Base-by-base conservation (phyloP, 1,140 invertebrate species). In the Monomorium pharaonis region DNA sequence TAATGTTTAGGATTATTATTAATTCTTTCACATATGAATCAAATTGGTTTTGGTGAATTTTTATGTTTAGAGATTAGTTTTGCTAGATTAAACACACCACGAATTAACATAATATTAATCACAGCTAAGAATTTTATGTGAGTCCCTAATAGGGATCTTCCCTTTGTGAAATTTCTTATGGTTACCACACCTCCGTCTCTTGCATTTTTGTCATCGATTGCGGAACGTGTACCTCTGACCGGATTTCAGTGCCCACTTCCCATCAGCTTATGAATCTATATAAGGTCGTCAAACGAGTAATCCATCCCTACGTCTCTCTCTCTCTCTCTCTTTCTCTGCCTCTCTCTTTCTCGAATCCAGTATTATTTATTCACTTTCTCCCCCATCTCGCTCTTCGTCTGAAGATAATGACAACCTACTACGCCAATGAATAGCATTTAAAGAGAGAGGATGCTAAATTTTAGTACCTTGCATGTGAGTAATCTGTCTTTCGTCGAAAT, bases 281-380 rank as follows among this genome's bases (percentile, higher is more conserved):
- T 92, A 90, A 92, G 91, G 90, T 90, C 87, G 92, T 92, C 91
- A 92, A 93, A 93, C 93, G 88, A 89, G 92, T 93, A 92, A 93
- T 92, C 92, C 91, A 91, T 90, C 81, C 89, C 78, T 75, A 3
- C 12, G 44, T 85, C 49, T 85, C 81, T 81, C 65, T 65, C 56
- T 70, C 42, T 74, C 60, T 81, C 30, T 62, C 65, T 58, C 62
- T 51, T 51, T 84, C 37, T 27, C 21, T 85, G 44, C 70, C 56
- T 85, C 65, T 81, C 58, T 24, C 33, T 37, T 27, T 62, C 60
- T 81, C 42, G 21, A 70, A 63, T 42, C 76, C 37, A 49, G 49
- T 54, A 63, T 44, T 37, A 44, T 42, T 85, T 69, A 10, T 10
- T 69, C 81, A 51, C 58, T 54, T 77, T 54, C 18, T 60, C 7